Evolutionary conservation across 1,140 invertebrate genomes (phyloP), one percentile per base, ranked within the genome.

Genomic region (Bradysia coprophila): DNA sequence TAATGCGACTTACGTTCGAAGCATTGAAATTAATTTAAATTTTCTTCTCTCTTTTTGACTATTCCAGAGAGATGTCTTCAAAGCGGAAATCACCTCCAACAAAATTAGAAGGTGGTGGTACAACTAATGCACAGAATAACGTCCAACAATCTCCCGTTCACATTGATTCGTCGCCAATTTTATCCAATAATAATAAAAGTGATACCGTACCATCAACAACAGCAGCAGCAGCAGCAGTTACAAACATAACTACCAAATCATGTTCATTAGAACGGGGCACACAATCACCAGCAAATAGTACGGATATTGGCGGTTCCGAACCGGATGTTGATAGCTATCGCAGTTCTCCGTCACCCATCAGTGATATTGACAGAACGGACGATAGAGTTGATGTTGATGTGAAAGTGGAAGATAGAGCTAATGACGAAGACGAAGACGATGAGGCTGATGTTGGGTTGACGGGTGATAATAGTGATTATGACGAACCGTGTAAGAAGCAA

Each of bases 71-170:
- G 69, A 89, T 89, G 85, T 88, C 84, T 75, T 89, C 85, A 66
- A 89, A 89, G 76, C 76, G 84, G 67, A 89, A 89, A 65, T 87
- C 83, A 60, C 83, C 83, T 61, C 85, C 85, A 65, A 83, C 81
- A 48, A 88, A 88, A 72, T 72, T 88, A 66, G 76, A 81, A 67
- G 81, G 86, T 68, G 80, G 81, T 64, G 73, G 71, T 51, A 66
- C 69, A 53, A 60, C 36, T 38, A 36, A 6, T 36, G 16, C 13
- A 28, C 6, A 28, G 6, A 28, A 28, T 28, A 57, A 47, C 54
- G 54, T 53, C 52, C 56, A 43, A 55, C 61, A 51, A 64, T 68
- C 49, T 64, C 64, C 45, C 53, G 59, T 22, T 61, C 62, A 51
- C 50, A 55, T 31, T 48, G 52, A 24, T 45, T 51, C 10, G 38